phyloP scores from a whole-genome alignment of 2,113 vertebrate genomes.

The Mormyrus iriodes region DNA sequence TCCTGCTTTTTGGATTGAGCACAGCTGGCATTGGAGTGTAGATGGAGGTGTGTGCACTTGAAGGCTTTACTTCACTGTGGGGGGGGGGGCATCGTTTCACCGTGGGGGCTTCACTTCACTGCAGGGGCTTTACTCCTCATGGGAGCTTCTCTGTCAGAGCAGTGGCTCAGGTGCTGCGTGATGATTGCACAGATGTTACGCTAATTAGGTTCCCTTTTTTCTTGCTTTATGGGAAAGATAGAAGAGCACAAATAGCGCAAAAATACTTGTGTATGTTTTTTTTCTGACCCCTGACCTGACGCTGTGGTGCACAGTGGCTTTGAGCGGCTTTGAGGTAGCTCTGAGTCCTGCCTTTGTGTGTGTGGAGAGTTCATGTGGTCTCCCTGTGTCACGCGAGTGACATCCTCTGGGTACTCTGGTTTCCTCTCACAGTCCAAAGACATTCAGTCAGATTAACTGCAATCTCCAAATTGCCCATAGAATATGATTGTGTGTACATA shows the following conservation, averaged over 20 bases:
- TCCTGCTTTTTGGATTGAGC: conserved; percentile 11
- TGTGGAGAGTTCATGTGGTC: background rate
- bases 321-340: background rate
- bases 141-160: background rate
- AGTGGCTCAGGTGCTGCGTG: background rate
- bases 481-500: background rate
- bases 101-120: background rate
- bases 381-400: background rate
- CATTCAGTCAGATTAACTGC: background rate
- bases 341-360: background rate
- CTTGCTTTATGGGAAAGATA: background rate
- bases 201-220: conserved; percentile 12
- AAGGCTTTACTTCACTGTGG: background rate
- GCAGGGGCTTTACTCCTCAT: background rate
- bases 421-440: background rate
- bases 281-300: background rate
- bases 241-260: background rate
- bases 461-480: background rate
- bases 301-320: background rate
- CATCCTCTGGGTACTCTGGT: background rate
- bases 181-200: background rate
- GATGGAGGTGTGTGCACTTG: conserved; percentile 34
- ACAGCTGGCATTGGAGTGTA: conserved; percentile 20
- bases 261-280: background rate
- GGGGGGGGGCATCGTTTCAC: background rate